Percentiles rank a stretch among this genome's conserved stretches.
Evolutionary conservation across 2,797 vertebrate species (phyloP).

Genomic region (Periophthalmus magnuspinnatus): DNA sequence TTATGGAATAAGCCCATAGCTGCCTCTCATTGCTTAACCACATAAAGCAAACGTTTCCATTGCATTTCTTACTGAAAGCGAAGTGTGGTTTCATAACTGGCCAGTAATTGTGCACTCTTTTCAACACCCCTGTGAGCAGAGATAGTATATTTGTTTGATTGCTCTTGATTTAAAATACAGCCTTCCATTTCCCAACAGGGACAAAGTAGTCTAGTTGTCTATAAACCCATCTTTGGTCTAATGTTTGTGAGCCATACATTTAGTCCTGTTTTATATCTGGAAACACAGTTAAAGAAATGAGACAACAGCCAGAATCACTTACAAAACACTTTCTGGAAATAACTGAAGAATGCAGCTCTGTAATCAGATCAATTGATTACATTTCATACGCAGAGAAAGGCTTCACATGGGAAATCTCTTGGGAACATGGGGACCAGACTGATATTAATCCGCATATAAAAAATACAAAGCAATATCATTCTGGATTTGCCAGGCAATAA

Average conservation of each 20-base stretch:
- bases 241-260: background rate
- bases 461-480: too few relatives aligned
- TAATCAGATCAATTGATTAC: conserved; percentile 1
- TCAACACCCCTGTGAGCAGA: background rate
- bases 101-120: background rate
- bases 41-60: too few relatives aligned
- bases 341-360: background rate
- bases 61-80: too few relatives aligned
- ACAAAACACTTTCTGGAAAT: background rate
- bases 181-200: background rate
- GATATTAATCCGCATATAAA: too few relatives aligned
- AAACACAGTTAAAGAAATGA: background rate
- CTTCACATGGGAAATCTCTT: background rate
- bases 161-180: background rate
- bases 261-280: conserved; percentile 1
- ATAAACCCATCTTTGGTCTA: too few relatives aligned
- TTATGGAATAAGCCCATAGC: too few relatives aligned
- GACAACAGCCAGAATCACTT: conserved; percentile 1
- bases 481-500: too few relatives aligned
- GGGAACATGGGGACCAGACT: too few relatives aligned
- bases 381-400: background rate
- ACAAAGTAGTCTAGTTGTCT: background rate
- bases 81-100: background rate
- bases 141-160: background rate
- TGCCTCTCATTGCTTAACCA: too few relatives aligned